Percentiles rank a stretch among this genome's conserved stretches.
Evolutionary conservation across 2,113 vertebrate species (phyloP).

Genomic region (Scomber japonicus): DNA sequence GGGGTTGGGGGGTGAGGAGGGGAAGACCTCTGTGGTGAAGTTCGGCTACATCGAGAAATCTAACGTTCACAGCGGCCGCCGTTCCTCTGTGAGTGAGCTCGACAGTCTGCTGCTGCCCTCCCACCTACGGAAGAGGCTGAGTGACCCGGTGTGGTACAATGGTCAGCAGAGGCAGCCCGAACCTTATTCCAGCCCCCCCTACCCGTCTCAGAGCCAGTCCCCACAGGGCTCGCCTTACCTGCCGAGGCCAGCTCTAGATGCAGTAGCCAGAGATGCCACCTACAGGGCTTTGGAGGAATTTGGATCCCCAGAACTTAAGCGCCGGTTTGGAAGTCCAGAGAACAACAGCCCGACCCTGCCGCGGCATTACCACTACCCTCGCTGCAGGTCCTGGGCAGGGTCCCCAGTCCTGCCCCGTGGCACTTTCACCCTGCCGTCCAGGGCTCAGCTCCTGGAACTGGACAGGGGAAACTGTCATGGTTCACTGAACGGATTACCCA

Average conservation of each 20-base stretch:
- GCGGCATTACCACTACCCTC: constrained; percentile 31
- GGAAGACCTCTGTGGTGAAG: constrained; percentile 91
- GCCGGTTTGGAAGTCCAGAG: constrained; percentile 45
- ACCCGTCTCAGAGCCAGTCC: constrained; percentile 24
- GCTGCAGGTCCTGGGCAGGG: constrained; percentile 75
- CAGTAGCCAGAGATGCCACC: constrained; percentile 74
- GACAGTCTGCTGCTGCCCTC: constrained; percentile 38
- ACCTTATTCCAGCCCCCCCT: constrained; percentile 17
- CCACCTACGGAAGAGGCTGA: constrained; percentile 70
- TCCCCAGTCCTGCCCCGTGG: constrained; percentile 69
- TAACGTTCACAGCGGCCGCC: constrained; percentile 84
- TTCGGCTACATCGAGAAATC: constrained; percentile 97
- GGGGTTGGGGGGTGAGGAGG: constrained; percentile 65
- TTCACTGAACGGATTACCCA: constrained; percentile 63
- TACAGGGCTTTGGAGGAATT: constrained; percentile 77
- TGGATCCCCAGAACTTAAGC: constrained; percentile 77
- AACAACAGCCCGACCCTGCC: constrained; percentile 48
- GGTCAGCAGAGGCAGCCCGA: constrained; percentile 4
- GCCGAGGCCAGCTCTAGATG: constrained; percentile 54
- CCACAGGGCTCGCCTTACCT: constrained; percentile 49
- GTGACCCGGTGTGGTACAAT: constrained; percentile 62
- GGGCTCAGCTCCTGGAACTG: constrained; percentile 51
- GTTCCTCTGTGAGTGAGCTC: constrained; percentile 48
- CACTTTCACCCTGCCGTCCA: constrained; percentile 69
- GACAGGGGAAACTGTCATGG: constrained; percentile 43